phyloP scores from a whole-genome alignment of 1,140 invertebrate genomes.

The Drosophila elegans region DNA sequence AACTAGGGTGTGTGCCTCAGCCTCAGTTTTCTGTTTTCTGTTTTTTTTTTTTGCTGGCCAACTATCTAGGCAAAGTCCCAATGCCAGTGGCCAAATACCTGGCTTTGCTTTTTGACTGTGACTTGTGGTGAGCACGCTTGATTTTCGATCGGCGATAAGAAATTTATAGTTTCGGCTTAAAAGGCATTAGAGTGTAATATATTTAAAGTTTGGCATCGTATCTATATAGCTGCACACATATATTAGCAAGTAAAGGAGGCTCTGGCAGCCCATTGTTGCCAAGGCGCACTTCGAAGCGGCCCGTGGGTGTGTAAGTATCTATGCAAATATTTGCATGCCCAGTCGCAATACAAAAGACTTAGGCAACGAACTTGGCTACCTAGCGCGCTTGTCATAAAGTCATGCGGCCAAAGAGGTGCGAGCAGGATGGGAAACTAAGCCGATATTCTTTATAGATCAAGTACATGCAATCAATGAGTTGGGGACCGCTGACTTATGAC shows the following conservation, averaged over 20 bases:
- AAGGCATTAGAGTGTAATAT: slow-evolving; percentile 82
- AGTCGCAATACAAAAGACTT: slow-evolving; percentile 69
- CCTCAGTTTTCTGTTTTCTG: slow-evolving; percentile 3
- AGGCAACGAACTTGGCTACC: slow-evolving; percentile 72
- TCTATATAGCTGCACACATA: slow-evolving; percentile 47
- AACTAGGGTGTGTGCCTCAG: slow-evolving; percentile 72
- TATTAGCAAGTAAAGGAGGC: slow-evolving; percentile 44
- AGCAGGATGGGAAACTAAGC: slow-evolving; percentile 23
- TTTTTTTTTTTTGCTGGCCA: neutral
- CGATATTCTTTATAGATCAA: slow-evolving; percentile 56
- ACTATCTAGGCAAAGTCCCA: slow-evolving; percentile 5
- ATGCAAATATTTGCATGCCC: slow-evolving; percentile 77
- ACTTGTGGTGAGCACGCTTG: slow-evolving; percentile 76
- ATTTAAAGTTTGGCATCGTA: slow-evolving; percentile 76
- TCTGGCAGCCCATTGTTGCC: slow-evolving; percentile 57
- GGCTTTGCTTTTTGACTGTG: slow-evolving; percentile 50
- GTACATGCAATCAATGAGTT: slow-evolving; percentile 50
- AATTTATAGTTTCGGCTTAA: slow-evolving; percentile 82
- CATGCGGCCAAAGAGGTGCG: slow-evolving; percentile 17
- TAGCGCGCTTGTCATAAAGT: slow-evolving; percentile 57
- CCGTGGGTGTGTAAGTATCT: slow-evolving; percentile 72
- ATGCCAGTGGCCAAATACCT: slow-evolving; percentile 50
- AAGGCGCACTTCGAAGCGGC: slow-evolving; percentile 25
- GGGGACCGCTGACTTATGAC: slow-evolving; percentile 19
- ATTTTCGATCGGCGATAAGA: slow-evolving; percentile 79